Conservation (phyloP, 2,888 invertebrate species). For the Morinoia aosen region DNA sequence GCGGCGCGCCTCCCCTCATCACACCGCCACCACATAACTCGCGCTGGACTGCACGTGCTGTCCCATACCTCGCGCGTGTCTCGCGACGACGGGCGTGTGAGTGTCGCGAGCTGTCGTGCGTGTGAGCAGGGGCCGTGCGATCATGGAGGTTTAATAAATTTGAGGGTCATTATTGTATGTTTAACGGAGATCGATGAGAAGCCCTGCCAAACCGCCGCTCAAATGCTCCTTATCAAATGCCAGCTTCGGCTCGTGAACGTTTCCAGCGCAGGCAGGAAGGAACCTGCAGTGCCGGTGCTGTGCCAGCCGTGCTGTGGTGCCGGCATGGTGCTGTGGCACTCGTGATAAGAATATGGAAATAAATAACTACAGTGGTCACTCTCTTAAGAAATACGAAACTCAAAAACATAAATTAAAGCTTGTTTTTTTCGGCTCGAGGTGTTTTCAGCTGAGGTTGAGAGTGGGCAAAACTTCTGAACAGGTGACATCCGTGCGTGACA, state of each 20-base stretch:
- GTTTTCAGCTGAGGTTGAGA: too few species aligned
- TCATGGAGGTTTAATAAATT: conserved; percentile 21
- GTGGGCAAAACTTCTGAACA: too few species aligned
- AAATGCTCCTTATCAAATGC: conserved; percentile 38
- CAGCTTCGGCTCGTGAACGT: background rate
- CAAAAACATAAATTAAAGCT: too few species aligned
- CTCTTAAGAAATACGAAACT: too few species aligned
- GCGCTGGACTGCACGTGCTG: background rate
- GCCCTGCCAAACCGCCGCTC: conserved; percentile 39
- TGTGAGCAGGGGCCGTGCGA: background rate
- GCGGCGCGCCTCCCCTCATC: background rate
- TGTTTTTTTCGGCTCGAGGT: too few species aligned
- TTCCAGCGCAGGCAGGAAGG: background rate
- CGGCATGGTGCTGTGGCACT: too few species aligned
- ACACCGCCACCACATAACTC: background rate
- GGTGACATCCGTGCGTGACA: too few species aligned
- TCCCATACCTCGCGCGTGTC: too few species aligned
- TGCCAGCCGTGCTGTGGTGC: too few species aligned
- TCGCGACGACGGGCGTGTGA: background rate
- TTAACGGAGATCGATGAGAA: conserved; percentile 46
- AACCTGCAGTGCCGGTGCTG: background rate
- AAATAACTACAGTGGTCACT: too few species aligned
- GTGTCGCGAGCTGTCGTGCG: background rate
- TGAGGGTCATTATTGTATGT: conserved; percentile 52
- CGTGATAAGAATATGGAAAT: too few species aligned